Percentiles rank a stretch among this genome's conserved stretches.
These are phyloP conservation scores for Phylloscopus collybita DNA, from an alignment of 2,797 vertebrate species.

Conservation along the genomic window DNA sequence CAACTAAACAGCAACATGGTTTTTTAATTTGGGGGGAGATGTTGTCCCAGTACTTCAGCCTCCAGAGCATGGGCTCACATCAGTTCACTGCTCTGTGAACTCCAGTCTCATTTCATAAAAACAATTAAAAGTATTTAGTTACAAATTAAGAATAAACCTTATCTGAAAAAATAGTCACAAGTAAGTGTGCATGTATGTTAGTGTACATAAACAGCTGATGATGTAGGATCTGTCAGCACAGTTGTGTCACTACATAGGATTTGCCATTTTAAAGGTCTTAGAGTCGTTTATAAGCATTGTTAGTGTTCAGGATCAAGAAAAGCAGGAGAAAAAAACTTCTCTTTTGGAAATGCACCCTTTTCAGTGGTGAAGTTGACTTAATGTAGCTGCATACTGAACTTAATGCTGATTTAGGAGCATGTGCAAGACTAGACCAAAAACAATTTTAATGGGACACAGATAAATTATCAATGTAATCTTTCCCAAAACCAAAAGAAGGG, in stretches of 20 bases:
- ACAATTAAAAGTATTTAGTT: background rate
- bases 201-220: background rate
- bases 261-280: background rate
- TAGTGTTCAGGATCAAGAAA: background rate
- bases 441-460: background rate
- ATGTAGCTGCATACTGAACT: background rate
- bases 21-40: background rate
- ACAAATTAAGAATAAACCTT: background rate
- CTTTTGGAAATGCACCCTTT: background rate
- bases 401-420: background rate
- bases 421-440: background rate
- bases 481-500: background rate
- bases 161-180: background rate
- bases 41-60: background rate
- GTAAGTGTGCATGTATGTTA: background rate
- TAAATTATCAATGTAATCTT: background rate
- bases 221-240: background rate
- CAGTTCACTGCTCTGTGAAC: background rate
- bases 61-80: accelerated
- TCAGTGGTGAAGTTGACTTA: background rate
- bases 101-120: background rate
- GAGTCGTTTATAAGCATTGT: background rate
- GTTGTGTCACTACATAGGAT: background rate
- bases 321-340: background rate
- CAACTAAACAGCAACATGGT: background rate